Conservation (phyloP, 2,113 vertebrate genomes). For the Myiozetetes cayanensis region DNA sequence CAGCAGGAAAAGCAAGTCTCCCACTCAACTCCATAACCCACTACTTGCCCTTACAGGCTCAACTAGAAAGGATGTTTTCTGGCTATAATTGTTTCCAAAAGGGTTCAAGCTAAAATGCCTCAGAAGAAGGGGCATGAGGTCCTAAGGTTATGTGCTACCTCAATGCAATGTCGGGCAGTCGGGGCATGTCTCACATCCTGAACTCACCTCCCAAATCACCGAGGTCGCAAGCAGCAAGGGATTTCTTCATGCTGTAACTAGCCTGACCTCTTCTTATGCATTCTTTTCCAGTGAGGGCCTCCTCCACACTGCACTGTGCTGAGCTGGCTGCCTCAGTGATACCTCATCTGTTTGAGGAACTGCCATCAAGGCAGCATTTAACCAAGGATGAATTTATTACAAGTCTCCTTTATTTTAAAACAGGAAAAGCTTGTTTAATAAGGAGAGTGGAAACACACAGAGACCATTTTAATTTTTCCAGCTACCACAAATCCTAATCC, state of each 20-base stretch:
- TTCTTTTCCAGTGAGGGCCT: not conserved
- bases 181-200: accelerated
- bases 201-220: not conserved
- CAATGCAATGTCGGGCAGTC: accelerated
- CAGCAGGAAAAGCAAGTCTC: not conserved
- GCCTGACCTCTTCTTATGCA: not conserved
- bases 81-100: not conserved
- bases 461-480: conserved; percentile 1
- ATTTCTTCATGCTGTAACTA: not conserved
- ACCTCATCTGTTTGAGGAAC: conserved; percentile 18
- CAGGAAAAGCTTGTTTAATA: conserved; percentile 55
- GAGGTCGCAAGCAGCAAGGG: accelerated
- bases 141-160: not conserved
- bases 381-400: conserved; percentile 3
- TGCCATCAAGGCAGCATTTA: conserved; percentile 31
- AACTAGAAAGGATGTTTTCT: not conserved
- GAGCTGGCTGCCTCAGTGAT: not conserved
- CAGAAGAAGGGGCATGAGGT: not conserved
- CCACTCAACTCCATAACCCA: not conserved
- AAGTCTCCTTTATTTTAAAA: not conserved
- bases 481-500: not conserved
- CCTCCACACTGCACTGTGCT: not conserved
- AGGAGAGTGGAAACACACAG: conserved; percentile 2
- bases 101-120: not conserved
- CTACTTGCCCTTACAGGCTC: accelerated